Conservation (phyloP, 2,113 vertebrate genomes). For the Struthidea cinerea region DNA sequence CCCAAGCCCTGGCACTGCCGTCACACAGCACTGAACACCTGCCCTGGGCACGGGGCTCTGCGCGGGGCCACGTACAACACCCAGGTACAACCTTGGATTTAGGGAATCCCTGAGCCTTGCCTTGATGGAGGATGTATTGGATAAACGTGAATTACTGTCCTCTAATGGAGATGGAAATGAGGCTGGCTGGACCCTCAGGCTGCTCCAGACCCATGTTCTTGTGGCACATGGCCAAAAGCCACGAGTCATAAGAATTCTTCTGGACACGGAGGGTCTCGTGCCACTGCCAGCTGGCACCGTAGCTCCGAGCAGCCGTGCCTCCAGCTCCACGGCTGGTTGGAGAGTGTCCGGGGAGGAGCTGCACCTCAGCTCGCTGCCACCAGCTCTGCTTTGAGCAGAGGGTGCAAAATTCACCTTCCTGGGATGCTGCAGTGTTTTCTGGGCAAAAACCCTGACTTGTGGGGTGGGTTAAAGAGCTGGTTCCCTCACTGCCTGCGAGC, state of each 20-base stretch:
- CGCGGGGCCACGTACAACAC: rapidly evolving
- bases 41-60: neutral
- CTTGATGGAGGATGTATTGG: neutral
- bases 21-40: rapidly evolving
- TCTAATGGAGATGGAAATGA: neutral
- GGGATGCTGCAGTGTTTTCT: neutral
- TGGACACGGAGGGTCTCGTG: neutral
- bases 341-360: neutral
- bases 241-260: neutral
- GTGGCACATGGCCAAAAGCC: neutral
- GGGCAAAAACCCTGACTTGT: neutral
- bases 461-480: neutral
- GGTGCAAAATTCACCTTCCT: neutral
- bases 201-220: neutral
- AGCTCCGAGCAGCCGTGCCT: neutral
- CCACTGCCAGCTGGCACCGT: neutral
- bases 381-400: neutral
- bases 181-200: neutral
- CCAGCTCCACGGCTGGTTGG: neutral
- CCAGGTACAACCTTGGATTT: neutral
- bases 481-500: neutral
- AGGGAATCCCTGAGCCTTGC: neutral
- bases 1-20: neutral
- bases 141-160: neutral
- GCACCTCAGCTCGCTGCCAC: neutral